Conservation (phyloP, 2,888 invertebrate genomes). For the Philereme transversata region DNA sequence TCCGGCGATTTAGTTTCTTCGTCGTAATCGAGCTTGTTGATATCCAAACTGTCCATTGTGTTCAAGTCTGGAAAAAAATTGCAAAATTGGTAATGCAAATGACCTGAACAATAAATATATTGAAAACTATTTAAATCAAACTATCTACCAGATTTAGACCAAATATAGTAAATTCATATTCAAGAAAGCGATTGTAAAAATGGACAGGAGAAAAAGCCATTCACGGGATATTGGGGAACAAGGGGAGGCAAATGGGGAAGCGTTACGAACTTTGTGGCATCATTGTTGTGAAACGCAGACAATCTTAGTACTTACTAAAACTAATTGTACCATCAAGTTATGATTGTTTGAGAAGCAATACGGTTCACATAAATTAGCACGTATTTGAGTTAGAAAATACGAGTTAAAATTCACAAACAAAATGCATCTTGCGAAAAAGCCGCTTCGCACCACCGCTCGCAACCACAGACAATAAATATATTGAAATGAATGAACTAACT, state of each 20-base stretch:
- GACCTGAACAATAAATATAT: neutral
- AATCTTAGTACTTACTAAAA: slow-evolving; percentile 28
- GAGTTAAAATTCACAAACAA: slow-evolving; percentile 3
- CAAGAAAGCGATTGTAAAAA: slow-evolving; percentile 5
- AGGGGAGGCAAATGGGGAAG: slow-evolving; percentile 21
- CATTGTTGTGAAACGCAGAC: slow-evolving; percentile 6
- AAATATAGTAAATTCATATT: neutral
- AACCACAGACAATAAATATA: neutral
- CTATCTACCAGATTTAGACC: neutral
- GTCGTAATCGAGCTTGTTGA: slow-evolving; percentile 70
- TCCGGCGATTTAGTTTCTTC: slow-evolving; percentile 81
- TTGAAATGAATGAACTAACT: too few relatives aligned
- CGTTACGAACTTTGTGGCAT: slow-evolving; percentile 26
- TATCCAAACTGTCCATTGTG: slow-evolving; percentile 52
- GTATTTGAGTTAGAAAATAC: neutral
- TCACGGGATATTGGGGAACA: slow-evolving; percentile 23
- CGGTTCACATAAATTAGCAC: slow-evolving; percentile 1
- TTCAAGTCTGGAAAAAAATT: slow-evolving; percentile 53
- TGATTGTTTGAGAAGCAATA: slow-evolving; percentile 5
- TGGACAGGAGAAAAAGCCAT: slow-evolving; percentile 30
- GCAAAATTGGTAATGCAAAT: neutral
- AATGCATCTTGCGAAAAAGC: slow-evolving; percentile 25
- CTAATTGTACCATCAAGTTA: slow-evolving; percentile 24
- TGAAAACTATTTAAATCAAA: neutral
- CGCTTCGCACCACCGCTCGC: slow-evolving; percentile 34